Base-by-base conservation (phyloP, 2,797 vertebrate species). In the Etheostoma nigrum region DNA sequence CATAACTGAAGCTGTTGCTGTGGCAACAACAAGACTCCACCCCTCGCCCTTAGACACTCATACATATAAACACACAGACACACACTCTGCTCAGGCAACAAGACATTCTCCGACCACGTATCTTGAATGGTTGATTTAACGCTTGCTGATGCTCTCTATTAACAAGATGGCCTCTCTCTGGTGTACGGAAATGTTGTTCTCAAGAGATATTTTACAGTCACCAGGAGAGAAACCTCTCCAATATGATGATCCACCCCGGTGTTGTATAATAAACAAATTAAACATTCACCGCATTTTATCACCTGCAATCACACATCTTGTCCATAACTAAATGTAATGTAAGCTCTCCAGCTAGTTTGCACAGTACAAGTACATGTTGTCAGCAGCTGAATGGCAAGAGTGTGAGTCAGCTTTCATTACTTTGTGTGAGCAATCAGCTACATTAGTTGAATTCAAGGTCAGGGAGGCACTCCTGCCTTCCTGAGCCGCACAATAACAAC, bases 1-100 rank as follows among this genome's bases (percentile, higher is more conserved):
- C 90, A 88, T 94, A 95, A 95, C 92, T 5, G 70, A 92, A 86
- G 71, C 83, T 88, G 93, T 95, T 94, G 86, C 92, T 77, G 55
- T 44, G 69, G 91, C 49, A 89, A 93, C 90, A 40, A 27, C 48
- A 60, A 62, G 79, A 87, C 82, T 87, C 80, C 80, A 61, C 84
- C 57, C 59, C 10, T 25, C 14, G 47, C 61, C 23, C 23, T 44
- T 64, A 47, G 14, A 69, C 40, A 45, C 42, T 21, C 47, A 68
- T n/a, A 47, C 19, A 60, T 10, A 53, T n/a, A 54, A 2, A 63
- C 52, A 51, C 58, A 53, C 36, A 70, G 58, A 74, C 66, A 23
- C 54, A 67, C 30, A 45, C 70, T 61, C 45, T 27, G 60, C 55
- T 72, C 23, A 48, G 54, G 16, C 76, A 71, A 57, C 72, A 83